Evolutionary conservation across 1,140 invertebrate species (phyloP).

Genomic region (Megalopta genalis): DNA sequence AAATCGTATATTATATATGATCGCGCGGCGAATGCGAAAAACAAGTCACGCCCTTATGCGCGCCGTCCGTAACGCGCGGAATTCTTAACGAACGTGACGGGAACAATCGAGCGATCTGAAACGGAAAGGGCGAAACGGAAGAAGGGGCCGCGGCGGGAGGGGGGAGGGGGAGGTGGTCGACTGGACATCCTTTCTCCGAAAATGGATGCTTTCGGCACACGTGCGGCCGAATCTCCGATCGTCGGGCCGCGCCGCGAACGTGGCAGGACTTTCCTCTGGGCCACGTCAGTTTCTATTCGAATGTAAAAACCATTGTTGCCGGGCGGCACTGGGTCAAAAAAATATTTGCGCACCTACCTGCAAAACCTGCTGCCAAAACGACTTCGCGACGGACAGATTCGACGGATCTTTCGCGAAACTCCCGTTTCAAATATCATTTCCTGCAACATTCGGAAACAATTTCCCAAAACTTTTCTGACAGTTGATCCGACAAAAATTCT

Average conservation of each 20-base stretch:
- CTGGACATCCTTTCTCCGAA: neutral
- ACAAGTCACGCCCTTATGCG: slow-evolving; percentile 37
- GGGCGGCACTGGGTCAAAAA: no score
- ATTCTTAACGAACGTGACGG: slow-evolving; percentile 58
- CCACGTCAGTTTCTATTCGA: neutral
- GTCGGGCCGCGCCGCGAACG: neutral
- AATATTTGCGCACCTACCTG: no score
- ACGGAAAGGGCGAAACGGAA: neutral
- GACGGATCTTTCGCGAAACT: no score
- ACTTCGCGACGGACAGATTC: no score
- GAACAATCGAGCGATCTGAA: slow-evolving; percentile 51
- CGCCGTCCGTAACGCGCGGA: slow-evolving; percentile 13
- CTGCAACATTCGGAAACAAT: no score
- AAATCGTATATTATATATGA: slow-evolving; percentile 45
- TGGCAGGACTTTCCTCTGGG: neutral
- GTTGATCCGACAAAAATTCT: no score
- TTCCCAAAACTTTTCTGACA: no score
- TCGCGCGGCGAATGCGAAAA: slow-evolving; percentile 36
- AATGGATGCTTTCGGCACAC: neutral
- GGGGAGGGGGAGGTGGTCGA: neutral
- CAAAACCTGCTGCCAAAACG: no score
- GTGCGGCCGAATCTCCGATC: neutral
- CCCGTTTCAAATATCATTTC: no score
- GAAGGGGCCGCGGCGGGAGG: neutral
- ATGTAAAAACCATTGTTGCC: no score